These are phyloP conservation scores for Xestia xanthographa DNA, from an alignment of 2,888 invertebrate genomes.

Conservation along the genomic window DNA sequence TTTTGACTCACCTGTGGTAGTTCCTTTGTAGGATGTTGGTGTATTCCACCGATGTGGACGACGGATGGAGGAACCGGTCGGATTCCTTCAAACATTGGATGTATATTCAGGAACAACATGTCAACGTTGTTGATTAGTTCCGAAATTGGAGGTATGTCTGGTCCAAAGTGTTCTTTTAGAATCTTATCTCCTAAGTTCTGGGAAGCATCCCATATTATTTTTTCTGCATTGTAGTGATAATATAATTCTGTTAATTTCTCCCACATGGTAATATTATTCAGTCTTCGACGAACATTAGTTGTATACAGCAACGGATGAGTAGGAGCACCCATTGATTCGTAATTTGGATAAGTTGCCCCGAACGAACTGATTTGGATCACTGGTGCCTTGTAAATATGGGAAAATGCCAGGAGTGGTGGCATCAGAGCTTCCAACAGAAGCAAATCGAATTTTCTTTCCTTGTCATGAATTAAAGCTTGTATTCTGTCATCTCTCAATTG, in stretches of 20 bases:
- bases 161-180: conserved; percentile 62
- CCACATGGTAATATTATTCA: conserved; percentile 68
- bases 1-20: conserved; percentile 66
- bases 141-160: conserved; percentile 56
- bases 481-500: conserved; percentile 54
- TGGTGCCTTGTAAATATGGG: conserved; percentile 66
- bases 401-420: conserved; percentile 56
- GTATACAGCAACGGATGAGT: conserved; percentile 71
- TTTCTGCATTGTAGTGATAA: conserved; percentile 41
- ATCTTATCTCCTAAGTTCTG: neutral
- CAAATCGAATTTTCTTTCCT: conserved; percentile 69
- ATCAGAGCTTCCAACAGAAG: conserved; percentile 67
- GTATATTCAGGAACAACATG: conserved; percentile 70
- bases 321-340: conserved; percentile 67
- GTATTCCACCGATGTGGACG: conserved; percentile 71
- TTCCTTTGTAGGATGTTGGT: conserved; percentile 62
- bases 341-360: conserved; percentile 57
- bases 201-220: neutral
- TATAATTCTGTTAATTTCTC: conserved; percentile 68
- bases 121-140: conserved; percentile 69
- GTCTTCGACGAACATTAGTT: conserved; percentile 41
- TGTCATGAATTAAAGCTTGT: conserved; percentile 61
- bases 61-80: conserved; percentile 71
- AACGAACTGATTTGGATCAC: conserved; percentile 74
- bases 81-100: conserved; percentile 71